Evolutionary conservation across 2,888 invertebrate genomes (phyloP).

Genomic region (Ectropis crepuscularia): DNA sequence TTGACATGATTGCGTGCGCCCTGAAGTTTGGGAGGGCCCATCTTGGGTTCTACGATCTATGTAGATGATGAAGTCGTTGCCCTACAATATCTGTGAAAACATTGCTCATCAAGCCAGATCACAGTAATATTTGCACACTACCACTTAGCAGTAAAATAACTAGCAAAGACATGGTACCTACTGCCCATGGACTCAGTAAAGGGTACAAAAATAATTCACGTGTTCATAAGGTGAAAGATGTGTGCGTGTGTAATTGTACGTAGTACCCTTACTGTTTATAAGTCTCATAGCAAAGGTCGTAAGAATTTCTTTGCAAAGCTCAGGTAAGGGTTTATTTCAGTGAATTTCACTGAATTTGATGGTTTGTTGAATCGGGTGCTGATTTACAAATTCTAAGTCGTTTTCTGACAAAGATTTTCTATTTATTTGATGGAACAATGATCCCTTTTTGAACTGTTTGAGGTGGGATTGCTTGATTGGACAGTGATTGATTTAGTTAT

Average conservation of each 20-base stretch:
- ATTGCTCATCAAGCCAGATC: too few relatives aligned
- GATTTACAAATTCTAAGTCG: conserved; percentile 29
- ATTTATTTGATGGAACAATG: conserved; percentile 29
- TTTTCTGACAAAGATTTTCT: conserved; percentile 22
- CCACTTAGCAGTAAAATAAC: too few relatives aligned
- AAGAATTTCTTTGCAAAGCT: conserved; percentile 17
- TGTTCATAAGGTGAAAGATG: not conserved
- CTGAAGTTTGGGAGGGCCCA: too few relatives aligned
- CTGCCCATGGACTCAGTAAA: too few relatives aligned
- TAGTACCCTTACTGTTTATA: conserved; percentile 14
- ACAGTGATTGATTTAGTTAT: conserved; percentile 9
- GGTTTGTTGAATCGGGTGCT: conserved; percentile 22
- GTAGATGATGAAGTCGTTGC: too few relatives aligned
- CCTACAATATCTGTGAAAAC: too few relatives aligned
- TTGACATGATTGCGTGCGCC: too few relatives aligned
- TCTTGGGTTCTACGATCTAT: too few relatives aligned
- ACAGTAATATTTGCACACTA: too few relatives aligned
- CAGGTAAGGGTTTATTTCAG: conserved; percentile 22
- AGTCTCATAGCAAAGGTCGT: conserved; percentile 4
- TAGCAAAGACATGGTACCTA: too few relatives aligned
- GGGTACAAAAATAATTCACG: not conserved
- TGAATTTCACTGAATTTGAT: conserved; percentile 21
- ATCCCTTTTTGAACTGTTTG: conserved; percentile 20
- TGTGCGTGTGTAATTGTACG: not conserved
- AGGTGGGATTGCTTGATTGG: conserved; percentile 25